phyloP scores from a whole-genome alignment of 2,797 vertebrate species.

The Leptatherina wallacei region DNA sequence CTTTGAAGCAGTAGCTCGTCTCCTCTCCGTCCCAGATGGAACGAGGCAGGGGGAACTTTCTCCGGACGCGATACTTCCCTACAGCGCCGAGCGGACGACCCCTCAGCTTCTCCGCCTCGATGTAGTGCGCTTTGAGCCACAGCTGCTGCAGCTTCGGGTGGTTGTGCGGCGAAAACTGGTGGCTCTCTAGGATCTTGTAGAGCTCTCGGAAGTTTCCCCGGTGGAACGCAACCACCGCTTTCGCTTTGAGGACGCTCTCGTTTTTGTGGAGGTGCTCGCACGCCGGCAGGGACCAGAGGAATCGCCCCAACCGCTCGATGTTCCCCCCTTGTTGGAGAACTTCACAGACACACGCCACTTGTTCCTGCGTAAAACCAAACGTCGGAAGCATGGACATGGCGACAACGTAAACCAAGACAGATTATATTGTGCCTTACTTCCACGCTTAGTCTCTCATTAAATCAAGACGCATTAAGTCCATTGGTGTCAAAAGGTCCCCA shows the following conservation, averaged over 20 bases:
- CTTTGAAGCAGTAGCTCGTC: slow-evolving; percentile 98
- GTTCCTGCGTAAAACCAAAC: slow-evolving; percentile 98
- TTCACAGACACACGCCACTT: slow-evolving; percentile 97
- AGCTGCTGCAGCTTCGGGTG: slow-evolving; percentile 94
- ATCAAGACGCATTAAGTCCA: slow-evolving; percentile 74
- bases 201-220: slow-evolving; percentile 94
- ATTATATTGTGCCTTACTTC: slow-evolving; percentile 70
- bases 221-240: slow-evolving; percentile 95
- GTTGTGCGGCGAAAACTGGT: slow-evolving; percentile 95
- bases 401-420: slow-evolving; percentile 71
- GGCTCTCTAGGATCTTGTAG: slow-evolving; percentile 94
- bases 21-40: slow-evolving; percentile 97
- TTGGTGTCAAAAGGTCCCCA: slow-evolving; percentile 56
- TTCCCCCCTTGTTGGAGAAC: slow-evolving; percentile 97
- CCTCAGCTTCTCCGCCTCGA: slow-evolving; percentile 93
- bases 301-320: slow-evolving; percentile 94
- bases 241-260: slow-evolving; percentile 96
- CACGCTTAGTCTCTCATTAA: slow-evolving; percentile 73
- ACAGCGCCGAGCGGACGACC: slow-evolving; percentile 93
- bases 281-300: slow-evolving; percentile 97
- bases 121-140: slow-evolving; percentile 95
- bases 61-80: slow-evolving; percentile 94
- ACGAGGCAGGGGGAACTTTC: slow-evolving; percentile 93
- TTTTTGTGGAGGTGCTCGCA: slow-evolving; percentile 98
- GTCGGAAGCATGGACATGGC: slow-evolving; percentile 98